Conservation (phyloP, 2,113 vertebrate species). For the Corythornis cristatus region DNA sequence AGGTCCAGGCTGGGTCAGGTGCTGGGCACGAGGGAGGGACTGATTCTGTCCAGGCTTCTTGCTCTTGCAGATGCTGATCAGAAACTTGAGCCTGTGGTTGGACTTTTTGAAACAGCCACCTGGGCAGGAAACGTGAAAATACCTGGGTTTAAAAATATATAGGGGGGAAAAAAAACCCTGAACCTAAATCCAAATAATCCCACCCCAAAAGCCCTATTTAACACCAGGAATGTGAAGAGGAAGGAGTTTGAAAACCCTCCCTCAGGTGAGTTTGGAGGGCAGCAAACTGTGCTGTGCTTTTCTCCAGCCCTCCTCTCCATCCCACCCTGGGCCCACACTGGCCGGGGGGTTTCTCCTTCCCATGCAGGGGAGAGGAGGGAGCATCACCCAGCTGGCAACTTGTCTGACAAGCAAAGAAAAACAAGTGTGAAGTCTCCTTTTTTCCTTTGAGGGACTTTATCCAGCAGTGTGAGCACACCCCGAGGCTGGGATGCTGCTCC, state of each 20-base stretch:
- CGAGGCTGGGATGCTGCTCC: neutral
- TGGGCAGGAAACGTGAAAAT: neutral
- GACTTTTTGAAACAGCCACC: conserved; percentile 20
- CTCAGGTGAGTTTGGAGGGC: neutral
- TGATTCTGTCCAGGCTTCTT: neutral
- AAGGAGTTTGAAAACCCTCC: neutral
- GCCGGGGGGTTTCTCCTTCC: neutral
- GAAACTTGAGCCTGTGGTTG: neutral
- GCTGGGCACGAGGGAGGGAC: accelerated
- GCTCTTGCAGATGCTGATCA: neutral
- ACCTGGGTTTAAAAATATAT: neutral
- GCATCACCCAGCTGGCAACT: neutral
- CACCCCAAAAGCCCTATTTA: neutral
- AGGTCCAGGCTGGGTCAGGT: neutral
- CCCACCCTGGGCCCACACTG: accelerated
- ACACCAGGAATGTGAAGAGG: accelerated
- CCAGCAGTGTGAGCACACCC: accelerated
- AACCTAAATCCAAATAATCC: neutral
- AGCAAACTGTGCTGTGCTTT: too few relatives aligned
- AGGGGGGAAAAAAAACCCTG: neutral
- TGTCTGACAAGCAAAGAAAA: neutral
- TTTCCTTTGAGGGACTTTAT: neutral
- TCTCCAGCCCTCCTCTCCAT: neutral
- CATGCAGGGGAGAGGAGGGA: accelerated
- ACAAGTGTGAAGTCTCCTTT: neutral